Evolutionary conservation across 2,888 invertebrate species (phyloP).

Genomic region (Aleiodes testaceus): DNA sequence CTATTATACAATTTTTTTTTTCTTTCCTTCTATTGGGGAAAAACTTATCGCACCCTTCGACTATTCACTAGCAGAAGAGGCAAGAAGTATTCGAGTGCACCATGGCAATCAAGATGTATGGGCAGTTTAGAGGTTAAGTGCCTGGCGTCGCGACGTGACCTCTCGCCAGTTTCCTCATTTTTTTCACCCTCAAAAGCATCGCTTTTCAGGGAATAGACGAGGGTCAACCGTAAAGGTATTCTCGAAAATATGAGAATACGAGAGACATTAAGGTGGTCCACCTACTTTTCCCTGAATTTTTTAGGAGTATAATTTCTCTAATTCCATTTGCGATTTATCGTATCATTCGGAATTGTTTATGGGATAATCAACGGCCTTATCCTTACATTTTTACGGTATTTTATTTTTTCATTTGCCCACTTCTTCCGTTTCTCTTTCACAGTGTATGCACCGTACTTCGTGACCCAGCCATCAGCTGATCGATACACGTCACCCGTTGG

Average conservation of each 20-base stretch:
- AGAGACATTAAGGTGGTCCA: no score
- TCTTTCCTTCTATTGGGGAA: background rate
- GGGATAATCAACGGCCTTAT: constrained; percentile 9
- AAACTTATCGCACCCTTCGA: constrained; percentile 3
- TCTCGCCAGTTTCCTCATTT: background rate
- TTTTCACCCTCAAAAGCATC: background rate
- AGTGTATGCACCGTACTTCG: constrained; percentile 54
- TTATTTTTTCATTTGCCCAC: background rate
- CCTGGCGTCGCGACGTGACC: constrained; percentile 16
- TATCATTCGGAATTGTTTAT: background rate
- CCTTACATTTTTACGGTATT: constrained; percentile 16
- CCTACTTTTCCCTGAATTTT: no score
- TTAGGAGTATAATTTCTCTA: no score
- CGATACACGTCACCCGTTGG: constrained; percentile 62
- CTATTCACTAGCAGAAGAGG: background rate
- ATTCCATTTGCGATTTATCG: no score
- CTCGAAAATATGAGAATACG: no score
- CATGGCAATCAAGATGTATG: constrained; percentile 22
- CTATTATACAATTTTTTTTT: background rate
- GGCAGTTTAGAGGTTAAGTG: constrained; percentile 26
- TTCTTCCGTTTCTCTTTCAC: constrained; percentile 5
- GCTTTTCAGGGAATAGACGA: background rate
- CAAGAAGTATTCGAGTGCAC: background rate
- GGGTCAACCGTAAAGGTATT: background rate
- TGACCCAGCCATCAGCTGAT: constrained; percentile 67